Evolutionary conservation across 2,888 invertebrate species (phyloP), one percentile per base, ranked within the genome.

Genomic region (Drosophila borealis): DNA sequence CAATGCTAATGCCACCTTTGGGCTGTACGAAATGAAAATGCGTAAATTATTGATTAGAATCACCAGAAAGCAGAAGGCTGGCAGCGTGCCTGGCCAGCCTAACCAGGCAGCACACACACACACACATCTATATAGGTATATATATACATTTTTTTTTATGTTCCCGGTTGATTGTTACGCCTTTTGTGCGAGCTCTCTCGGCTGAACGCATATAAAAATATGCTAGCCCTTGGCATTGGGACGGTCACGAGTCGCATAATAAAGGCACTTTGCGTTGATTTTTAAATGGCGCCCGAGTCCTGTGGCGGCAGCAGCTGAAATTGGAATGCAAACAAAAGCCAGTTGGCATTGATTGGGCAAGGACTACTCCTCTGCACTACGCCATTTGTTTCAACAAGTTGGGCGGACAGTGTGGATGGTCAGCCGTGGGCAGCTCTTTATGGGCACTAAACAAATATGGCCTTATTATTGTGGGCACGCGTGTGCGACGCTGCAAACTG

Each of bases 31-130:
- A 85, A 87, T 85, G 81, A 82, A 86, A 86, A 87, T 86, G 87
- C 85, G 85, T 86, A 86, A 86, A 86, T 86, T 86, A 86, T 86
- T 86, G 86, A 86, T 86, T 86, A 83, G 78, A 85, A 87, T 87
- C 85, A 80, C 83, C 81, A 78, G 74, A 74, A 73, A 71, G 44
- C 69, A 70, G 62, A 56, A 56, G 68, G 50, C 42, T 37, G 36
- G 42, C 53, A 44, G 57, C 25, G 44, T 61, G 36, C 21, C 41
- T 29, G 41, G 49, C 60, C 67, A 70, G 54, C 57, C 57, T 14
- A 49, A 69, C 37, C 62, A 41, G 21, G 36, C 13, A 10, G 41
- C 17, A 25, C 44, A 44, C 17, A 39, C 11, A 46, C 9, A 57
- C 4, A 17, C 19, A 29, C 25, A 53, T 37, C 9, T 4, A 25